Base-by-base conservation (phyloP, 1,140 invertebrate genomes). In the Ceratina australensis region DNA sequence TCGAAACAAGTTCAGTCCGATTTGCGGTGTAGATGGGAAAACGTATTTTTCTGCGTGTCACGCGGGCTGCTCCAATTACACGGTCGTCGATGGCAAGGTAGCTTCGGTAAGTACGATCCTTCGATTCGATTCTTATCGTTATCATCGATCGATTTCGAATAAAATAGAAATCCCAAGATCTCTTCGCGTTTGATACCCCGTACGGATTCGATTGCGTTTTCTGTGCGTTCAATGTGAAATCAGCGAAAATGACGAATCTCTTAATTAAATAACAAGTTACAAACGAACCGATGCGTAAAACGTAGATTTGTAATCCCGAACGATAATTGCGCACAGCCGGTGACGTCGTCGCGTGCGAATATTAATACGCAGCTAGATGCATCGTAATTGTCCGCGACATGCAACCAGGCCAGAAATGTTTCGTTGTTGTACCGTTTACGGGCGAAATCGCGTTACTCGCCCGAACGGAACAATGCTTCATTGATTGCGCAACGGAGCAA, bases 1-100 rank as follows among this genome's bases (percentile, higher is more conserved):
- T 90, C 92, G 93, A 60, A 94, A 94, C 72, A 95, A 96, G 84
- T 98, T 97, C 88, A 95, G 94, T 78, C 97, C 97, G 8, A 95
- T 98, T 69, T 98, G 97, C 86, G 96, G 96, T 57, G 91, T 92
- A 26, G 96, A 97, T 88, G 94, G 95, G 1, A 94, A 92, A 86
- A 98, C 97, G 8, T 98, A 98, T 89, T 95, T 97, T 87, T 97
- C 97, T 59, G 95, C 97, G 22, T 98, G 97, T 90, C 96, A 98
- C 87, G 97, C 97, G 52, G 97, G 97, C 24, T 98, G 97, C 88
- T 91, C 92, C 59, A 95, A 94, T 87, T 94, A 94, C 66, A 93
- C 94, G 42, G 90, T 94, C 24, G 90, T 93, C 80, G 90, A 91
- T 74, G 94, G 93, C 74, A 95, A 95, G 91, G 95, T 95, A 79